Evolutionary conservation across 2,797 vertebrate species (phyloP).

Genomic region (Nyctalus aviator): DNA sequence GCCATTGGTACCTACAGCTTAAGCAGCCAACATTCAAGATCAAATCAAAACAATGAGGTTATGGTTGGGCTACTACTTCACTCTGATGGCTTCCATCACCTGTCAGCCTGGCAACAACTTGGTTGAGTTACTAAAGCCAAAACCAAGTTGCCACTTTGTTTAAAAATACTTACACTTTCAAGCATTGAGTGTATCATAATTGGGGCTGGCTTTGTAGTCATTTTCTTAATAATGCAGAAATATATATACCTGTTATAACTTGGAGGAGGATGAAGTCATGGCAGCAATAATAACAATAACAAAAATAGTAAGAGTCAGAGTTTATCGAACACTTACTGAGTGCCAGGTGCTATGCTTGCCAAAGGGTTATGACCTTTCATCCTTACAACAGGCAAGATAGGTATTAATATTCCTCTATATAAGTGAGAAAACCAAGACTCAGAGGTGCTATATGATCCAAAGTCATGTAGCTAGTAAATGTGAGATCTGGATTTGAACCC

Average conservation of each 20-base stretch:
- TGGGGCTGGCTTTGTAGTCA: neutral
- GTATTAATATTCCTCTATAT: neutral
- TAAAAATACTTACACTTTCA: conserved; percentile 26
- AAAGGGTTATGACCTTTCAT: neutral
- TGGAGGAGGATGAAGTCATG: neutral
- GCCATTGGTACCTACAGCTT: neutral
- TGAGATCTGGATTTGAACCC: neutral
- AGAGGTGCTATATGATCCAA: neutral
- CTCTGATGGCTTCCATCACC: neutral
- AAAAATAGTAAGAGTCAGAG: neutral
- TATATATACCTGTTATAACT: neutral
- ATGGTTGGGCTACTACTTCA: neutral
- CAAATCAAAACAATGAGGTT: neutral
- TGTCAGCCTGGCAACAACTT: neutral
- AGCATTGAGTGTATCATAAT: neutral
- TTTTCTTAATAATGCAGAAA: neutral
- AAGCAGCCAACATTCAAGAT: neutral
- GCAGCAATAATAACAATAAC: neutral
- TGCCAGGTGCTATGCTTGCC: neutral
- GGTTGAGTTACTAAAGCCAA: neutral
- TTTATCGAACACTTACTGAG: neutral
- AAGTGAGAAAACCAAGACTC: neutral
- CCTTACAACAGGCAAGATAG: neutral
- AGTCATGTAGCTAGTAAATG: neutral
- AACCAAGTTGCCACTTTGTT: neutral